Base-by-base conservation (phyloP, 2,113 vertebrate genomes). In the Protobothrops flavoviridis region DNA sequence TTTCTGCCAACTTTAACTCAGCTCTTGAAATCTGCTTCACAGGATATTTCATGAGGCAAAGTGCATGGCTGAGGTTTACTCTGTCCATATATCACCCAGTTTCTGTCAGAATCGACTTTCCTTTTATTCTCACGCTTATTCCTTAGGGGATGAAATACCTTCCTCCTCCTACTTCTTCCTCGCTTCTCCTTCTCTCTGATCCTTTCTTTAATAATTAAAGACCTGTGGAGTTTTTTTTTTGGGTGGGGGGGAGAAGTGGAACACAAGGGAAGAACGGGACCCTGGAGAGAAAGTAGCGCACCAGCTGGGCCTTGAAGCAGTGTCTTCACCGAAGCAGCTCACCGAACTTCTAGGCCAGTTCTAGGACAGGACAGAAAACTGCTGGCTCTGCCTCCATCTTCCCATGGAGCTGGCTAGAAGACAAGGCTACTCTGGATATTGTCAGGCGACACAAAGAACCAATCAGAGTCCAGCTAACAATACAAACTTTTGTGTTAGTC, bases 51-150 rank as follows among this genome's bases (percentile, higher is more conserved):
- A 92, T 89, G n/a, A 91, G 88, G 89, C 91, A 95, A 95, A 94
- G 85, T 24, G 9, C 90, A 89, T 87, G 87, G 6, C 69, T 94
- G 50, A 87, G 39, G 43, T 92, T 87, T 59, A 86, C 86, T 23
- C 56, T 48, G 3, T 89, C 85, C 94, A 69, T 86, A 94, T n/a
- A 74, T 89, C 81, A 95, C 91, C n/a, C 0, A 45, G 57, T 91
- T 26, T 93, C 90, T 94, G 95, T 94, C 92, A 93, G 90, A 95
- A 95, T 57, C 50, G 11, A 92, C 15, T 93, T 96, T 59, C 15
- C 93, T 96, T 88, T 90, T 92, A 69, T 33, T 95, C 90, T 96
- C 95, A 95, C 88, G 90, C 93, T 90, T 95, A 91, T 53, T 94
- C 93, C 91, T 93, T 6, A 33, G 39, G 33, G 85, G n/a, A 39